Evolutionary conservation across 2,888 invertebrate species (phyloP).

Genomic region (Lepidocyrtinus sp.): DNA sequence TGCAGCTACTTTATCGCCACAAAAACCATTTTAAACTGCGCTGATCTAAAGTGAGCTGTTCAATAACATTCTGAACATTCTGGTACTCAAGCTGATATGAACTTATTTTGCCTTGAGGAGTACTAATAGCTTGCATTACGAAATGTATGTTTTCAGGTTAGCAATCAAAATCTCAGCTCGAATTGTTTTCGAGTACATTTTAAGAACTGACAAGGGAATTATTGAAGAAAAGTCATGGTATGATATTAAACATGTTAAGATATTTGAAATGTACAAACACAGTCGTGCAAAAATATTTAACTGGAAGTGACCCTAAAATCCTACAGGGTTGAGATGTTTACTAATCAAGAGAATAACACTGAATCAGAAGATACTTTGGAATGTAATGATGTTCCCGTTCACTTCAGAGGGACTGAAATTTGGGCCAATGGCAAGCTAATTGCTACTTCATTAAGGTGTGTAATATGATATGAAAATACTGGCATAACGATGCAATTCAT

Average conservation of each 20-base stretch:
- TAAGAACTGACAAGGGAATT: neutral
- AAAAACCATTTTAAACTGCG: neutral
- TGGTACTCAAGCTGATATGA: too few species aligned
- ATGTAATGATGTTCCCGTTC: slow-evolving; percentile 22
- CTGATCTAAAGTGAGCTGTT: slow-evolving; percentile 44
- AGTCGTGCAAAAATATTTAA: neutral
- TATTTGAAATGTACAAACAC: neutral
- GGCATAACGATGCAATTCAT: neutral
- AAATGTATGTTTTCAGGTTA: slow-evolving; percentile 6
- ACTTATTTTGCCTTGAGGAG: neutral
- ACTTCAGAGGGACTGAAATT: slow-evolving; percentile 20
- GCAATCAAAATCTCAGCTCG: slow-evolving; percentile 14
- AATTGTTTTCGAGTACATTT: slow-evolving; percentile 11
- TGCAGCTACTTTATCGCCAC: slow-evolving; percentile 29
- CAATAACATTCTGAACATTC: neutral
- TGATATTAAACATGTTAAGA: neutral
- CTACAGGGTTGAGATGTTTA: neutral
- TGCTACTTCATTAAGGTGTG: slow-evolving; percentile 21
- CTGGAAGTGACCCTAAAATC: neutral
- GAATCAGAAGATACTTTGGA: neutral
- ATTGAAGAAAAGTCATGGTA: slow-evolving; percentile 20
- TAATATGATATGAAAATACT: neutral
- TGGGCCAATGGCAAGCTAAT: slow-evolving; percentile 35
- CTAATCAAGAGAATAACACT: neutral
- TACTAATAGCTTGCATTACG: neutral